A percentile compares a stretch with the other conserved stretches of the same genome.
phyloP scores from a whole-genome alignment of 2,888 invertebrate genomes.

The Drosophila quinaria region DNA sequence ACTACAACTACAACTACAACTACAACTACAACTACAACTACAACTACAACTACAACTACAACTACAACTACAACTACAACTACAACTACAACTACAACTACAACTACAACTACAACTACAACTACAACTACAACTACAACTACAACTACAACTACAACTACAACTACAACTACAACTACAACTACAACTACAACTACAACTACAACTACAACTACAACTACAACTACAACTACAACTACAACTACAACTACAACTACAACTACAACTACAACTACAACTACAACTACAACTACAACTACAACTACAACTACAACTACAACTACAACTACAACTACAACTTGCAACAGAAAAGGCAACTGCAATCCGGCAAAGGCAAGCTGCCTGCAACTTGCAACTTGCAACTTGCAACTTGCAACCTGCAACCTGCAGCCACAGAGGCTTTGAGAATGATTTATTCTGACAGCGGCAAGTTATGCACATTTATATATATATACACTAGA shows the following conservation, averaged over 20 bases:
- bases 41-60: constrained; percentile 1
- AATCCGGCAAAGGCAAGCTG: constrained; percentile 1
- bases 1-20: not conserved
- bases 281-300: not conserved
- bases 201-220: not conserved
- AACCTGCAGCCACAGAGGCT: constrained; percentile 10
- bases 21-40: not conserved
- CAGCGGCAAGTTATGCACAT: constrained; percentile 15
- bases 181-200: not conserved
- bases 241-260: not conserved
- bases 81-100: not conserved
- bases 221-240: constrained; percentile 1
- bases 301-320: not conserved
- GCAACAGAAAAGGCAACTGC: constrained; percentile 8
- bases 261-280: not conserved
- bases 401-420: not conserved
- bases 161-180: not conserved
- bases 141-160: not conserved
- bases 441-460: constrained; percentile 46
- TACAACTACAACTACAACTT: constrained; percentile 1
- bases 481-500: not conserved
- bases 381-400: not conserved
- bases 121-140: not conserved
- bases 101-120: not conserved
- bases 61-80: not conserved